Conservation (phyloP, 2,113 vertebrate genomes). For the Rallus limicola region DNA sequence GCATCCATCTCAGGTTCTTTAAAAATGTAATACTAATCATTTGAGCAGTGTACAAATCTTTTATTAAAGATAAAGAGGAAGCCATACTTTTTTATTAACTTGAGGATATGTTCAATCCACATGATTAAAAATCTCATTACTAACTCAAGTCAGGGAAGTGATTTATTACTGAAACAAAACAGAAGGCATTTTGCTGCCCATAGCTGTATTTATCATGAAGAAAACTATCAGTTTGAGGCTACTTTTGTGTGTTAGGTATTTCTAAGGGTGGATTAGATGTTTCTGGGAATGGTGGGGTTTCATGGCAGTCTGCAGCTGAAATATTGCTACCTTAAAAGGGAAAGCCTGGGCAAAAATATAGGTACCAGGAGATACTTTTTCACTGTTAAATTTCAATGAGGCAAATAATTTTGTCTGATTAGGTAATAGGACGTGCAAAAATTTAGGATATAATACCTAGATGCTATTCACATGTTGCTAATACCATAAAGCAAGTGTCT, state of each 20-base stretch:
- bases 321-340: slow-evolving; percentile 51
- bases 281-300: slow-evolving; percentile 31
- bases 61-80: slow-evolving; percentile 81
- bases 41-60: slow-evolving; percentile 79
- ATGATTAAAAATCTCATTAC: slow-evolving; percentile 82
- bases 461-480: neutral
- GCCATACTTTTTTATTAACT: slow-evolving; percentile 78
- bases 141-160: slow-evolving; percentile 64
- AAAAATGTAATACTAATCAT: slow-evolving; percentile 76
- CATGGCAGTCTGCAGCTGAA: slow-evolving; percentile 1
- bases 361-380: neutral
- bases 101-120: slow-evolving; percentile 71
- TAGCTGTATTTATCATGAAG: slow-evolving; percentile 54
- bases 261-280: slow-evolving; percentile 62
- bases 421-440: neutral
- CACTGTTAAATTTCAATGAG: neutral
- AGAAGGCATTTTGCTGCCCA: slow-evolving; percentile 61
- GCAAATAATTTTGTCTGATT: neutral
- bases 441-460: neutral
- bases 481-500: neutral
- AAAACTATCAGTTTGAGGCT: slow-evolving; percentile 40
- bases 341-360: neutral
- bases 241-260: slow-evolving; percentile 49
- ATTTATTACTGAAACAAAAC: slow-evolving; percentile 73
- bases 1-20: slow-evolving; percentile 75